These are phyloP conservation scores for Melanotaenia trifasciata DNA, from an alignment of 2,797 vertebrate genomes.

Conservation along the genomic window DNA sequence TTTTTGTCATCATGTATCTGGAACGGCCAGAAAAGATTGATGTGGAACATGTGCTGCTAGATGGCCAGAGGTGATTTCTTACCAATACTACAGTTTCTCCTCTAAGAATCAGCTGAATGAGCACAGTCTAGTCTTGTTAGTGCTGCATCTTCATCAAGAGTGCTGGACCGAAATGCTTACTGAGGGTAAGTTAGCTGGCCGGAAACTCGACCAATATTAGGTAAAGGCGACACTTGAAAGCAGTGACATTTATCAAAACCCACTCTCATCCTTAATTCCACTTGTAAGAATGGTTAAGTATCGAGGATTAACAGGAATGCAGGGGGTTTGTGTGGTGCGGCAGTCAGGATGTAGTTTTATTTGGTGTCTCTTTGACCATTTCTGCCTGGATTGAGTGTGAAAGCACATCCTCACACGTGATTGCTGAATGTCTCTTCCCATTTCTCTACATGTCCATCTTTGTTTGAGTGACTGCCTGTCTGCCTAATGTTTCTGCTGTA, in stretches of 20 bases:
- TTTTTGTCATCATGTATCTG: conserved; percentile 36
- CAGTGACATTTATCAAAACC: conserved; percentile 46
- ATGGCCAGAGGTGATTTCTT: conserved; percentile 8
- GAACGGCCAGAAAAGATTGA: conserved; percentile 32
- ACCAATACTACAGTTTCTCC: conserved; percentile 15
- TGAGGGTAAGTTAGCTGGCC: not conserved
- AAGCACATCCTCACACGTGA: conserved; percentile 70
- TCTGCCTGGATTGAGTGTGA: conserved; percentile 63
- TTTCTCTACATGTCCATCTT: conserved; percentile 71
- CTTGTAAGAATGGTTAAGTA: conserved; percentile 13
- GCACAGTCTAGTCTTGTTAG: conserved; percentile 39
- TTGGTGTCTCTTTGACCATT: conserved; percentile 51
- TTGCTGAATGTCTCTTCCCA: conserved; percentile 65
- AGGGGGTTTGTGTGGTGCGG: conserved; percentile 10
- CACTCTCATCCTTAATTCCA: conserved; percentile 31
- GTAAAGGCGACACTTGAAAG: conserved; percentile 27
- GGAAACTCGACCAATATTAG: conserved; percentile 26
- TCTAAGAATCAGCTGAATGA: conserved; percentile 41
- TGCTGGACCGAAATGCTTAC: not conserved
- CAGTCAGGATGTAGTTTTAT: conserved; percentile 40
- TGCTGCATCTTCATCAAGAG: conserved; percentile 6
- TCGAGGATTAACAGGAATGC: conserved; percentile 16
- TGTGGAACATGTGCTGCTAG: conserved; percentile 20
- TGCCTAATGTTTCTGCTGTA: conserved; percentile 21
- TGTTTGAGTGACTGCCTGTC: conserved; percentile 58